Evolutionary conservation across 1,140 invertebrate species (phyloP), one percentile per base, ranked within the genome.

Genomic region (Muscidifurax raptorellus): DNA sequence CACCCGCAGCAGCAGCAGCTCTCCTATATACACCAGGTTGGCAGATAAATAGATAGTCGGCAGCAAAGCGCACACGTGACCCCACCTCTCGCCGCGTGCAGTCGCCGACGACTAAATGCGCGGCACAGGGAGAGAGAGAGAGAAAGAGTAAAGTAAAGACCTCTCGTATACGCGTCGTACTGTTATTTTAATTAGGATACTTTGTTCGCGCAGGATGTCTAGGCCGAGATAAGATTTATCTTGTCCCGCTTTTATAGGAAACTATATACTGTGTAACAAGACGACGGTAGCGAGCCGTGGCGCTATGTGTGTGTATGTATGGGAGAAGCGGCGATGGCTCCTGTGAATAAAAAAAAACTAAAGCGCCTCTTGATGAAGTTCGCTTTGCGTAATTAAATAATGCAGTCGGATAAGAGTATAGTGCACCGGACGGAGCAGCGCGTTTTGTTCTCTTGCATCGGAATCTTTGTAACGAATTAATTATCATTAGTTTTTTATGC

Each of bases 171-270:
- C 82, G 67, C 76, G 86, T 88, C 87, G 82, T 88, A 86, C 86
- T 85, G 83, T 87, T 88, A 86, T 87, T 88, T 89, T 90, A 90
- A 90, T 90, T 91, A 90, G 88, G 87, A 86, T 87, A 89, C 87
- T 88, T 88, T 88, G 86, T 88, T 89, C 85, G 82, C 82, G 82
- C 85, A 88, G 86, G 88, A 88, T 87, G 84, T 87, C 75, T 83
- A 83, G 25, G 32, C 30, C 75, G 80, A 86, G 86, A 87, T 85
- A 81, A 88, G 88, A 88, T 87, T 88, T 86, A 88, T 87, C 85
- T 87, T 86, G 84, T 76, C 52, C 84, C 67, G 75, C 67, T 78
- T 79, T 78, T 82, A 85, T 78, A 85, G 64, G 52, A 82, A 82
- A 72, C 30, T 84, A 76, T 78, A 78, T 78, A 27, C 66, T 28